Conservation (phyloP, 2,113 vertebrate genomes). For the Cariama cristata region DNA sequence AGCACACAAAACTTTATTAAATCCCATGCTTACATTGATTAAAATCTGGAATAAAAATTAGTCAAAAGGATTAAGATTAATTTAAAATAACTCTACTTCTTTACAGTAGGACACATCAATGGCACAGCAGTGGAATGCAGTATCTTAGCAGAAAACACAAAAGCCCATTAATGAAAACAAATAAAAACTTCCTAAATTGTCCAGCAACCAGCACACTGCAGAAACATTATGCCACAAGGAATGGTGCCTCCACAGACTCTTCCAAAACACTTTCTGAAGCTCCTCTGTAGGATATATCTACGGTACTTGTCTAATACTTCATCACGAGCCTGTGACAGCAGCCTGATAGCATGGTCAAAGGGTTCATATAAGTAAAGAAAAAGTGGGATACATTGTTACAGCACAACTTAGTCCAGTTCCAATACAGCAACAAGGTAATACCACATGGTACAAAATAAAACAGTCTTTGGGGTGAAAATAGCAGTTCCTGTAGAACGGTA, state of each 20-base stretch:
- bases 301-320: background rate
- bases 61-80: background rate
- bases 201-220: background rate
- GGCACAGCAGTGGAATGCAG: background rate
- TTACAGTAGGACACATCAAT: background rate
- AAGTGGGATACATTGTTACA: background rate
- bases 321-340: background rate
- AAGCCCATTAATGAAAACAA: background rate
- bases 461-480: background rate
- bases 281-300: background rate
- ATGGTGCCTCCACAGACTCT: background rate
- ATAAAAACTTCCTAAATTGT: background rate
- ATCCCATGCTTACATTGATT: background rate
- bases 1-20: background rate
- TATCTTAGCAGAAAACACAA: background rate
- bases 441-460: background rate
- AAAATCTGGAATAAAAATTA: background rate
- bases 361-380: background rate
- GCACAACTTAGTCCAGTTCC: background rate
- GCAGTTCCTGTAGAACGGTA: background rate
- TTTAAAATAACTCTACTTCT: background rate
- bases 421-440: background rate
- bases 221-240: background rate
- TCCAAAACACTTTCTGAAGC: background rate
- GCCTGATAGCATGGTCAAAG: background rate